Evolutionary conservation across 2,797 vertebrate species (phyloP).

Genomic region (Epinephelus malabaricus): DNA sequence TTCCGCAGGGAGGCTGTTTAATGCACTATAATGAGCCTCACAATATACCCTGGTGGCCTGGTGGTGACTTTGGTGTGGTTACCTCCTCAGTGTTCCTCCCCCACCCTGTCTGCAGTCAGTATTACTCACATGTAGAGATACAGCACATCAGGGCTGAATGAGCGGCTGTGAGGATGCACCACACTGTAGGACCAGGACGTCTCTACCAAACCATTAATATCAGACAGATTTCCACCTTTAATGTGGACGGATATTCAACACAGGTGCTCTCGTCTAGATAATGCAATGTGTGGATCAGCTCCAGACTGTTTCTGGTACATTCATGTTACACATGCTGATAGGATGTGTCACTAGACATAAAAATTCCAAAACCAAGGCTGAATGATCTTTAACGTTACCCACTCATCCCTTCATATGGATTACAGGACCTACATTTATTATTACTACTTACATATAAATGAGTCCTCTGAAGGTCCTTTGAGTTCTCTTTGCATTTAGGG

Average conservation of each 20-base stretch:
- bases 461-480: neutral
- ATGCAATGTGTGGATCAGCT: conserved; percentile 1
- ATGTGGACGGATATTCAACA: neutral
- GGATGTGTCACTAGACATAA: neutral
- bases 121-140: conserved; percentile 44
- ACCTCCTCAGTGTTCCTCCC: conserved; percentile 34
- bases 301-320: neutral
- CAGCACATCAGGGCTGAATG: conserved; percentile 9
- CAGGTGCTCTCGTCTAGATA: neutral
- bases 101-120: conserved; percentile 20
- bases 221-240: neutral
- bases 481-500: conserved; percentile 11
- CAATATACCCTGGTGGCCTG: conserved; percentile 68
- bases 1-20: conserved; percentile 78
- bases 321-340: neutral
- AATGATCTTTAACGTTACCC: conserved; percentile 20
- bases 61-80: conserved; percentile 64
- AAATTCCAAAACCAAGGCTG: neutral
- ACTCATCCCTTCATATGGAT: neutral
- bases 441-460: neutral
- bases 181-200: neutral
- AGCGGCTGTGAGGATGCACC: neutral
- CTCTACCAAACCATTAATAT: neutral
- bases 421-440: neutral
- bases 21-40: conserved; percentile 82